Conservation (phyloP, 2,888 invertebrate genomes). For the Calameuta pallipes region DNA sequence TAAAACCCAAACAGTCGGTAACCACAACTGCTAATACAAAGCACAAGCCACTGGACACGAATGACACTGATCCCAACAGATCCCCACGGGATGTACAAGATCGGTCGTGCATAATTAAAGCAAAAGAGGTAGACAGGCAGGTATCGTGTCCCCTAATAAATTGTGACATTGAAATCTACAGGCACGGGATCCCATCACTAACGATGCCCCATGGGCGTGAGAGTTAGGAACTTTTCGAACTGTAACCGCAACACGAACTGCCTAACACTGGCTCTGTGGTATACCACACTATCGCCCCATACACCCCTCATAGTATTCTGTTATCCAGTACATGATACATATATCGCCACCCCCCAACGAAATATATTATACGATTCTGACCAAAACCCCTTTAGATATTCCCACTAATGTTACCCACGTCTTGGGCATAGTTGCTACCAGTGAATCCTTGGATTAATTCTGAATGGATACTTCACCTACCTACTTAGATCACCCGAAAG, state of each 20-base stretch:
- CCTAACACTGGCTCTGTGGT: slow-evolving; percentile 40
- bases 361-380: slow-evolving; percentile 15
- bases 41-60: neutral
- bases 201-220: slow-evolving; percentile 25
- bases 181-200: slow-evolving; percentile 37
- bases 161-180: slow-evolving; percentile 50
- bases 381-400: neutral
- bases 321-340: neutral
- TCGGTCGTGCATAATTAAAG: slow-evolving; percentile 50
- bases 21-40: neutral
- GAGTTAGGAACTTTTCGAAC: slow-evolving; percentile 35
- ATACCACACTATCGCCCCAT: slow-evolving; percentile 34
- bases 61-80: neutral
- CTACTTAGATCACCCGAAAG: neutral
- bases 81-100: neutral
- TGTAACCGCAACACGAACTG: slow-evolving; percentile 42
- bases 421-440: neutral
- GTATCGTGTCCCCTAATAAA: slow-evolving; percentile 33
- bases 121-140: neutral
- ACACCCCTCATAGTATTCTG: neutral
- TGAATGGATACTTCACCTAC: neutral
- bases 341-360: slow-evolving; percentile 9
- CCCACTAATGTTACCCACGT: neutral
- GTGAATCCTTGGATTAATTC: neutral
- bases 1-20: neutral